Percentiles rank a stretch among this genome's conserved stretches.
Evolutionary conservation across 2,888 invertebrate species (phyloP).

Genomic region (Drosophila koepferae): DNA sequence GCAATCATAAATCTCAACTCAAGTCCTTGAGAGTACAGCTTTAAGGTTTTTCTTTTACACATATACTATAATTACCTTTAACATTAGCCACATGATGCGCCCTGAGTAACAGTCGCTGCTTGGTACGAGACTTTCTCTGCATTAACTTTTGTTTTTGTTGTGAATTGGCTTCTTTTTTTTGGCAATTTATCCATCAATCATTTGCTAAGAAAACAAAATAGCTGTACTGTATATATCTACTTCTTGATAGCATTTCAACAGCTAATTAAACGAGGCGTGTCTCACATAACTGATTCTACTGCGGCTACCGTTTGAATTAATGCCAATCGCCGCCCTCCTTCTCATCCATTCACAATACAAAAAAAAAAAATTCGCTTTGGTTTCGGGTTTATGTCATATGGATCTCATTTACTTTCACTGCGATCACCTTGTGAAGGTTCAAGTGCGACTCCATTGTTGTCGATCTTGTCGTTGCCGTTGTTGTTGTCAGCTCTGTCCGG

Average conservation of each 20-base stretch:
- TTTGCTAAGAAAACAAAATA: neutral
- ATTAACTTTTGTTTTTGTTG: constrained; percentile 5
- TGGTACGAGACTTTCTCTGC: constrained; percentile 52
- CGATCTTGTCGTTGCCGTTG: constrained; percentile 13
- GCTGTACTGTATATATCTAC: constrained; percentile 3
- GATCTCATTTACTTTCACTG: constrained; percentile 67
- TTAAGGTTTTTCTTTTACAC: neutral
- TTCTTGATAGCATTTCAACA: neutral
- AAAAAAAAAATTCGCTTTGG: constrained; percentile 37
- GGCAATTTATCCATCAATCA: constrained; percentile 52
- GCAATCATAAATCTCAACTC: neutral
- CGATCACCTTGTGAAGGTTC: constrained; percentile 74
- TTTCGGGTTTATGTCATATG: constrained; percentile 59
- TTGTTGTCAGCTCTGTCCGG: constrained; percentile 24
- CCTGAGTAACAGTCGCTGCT: constrained; percentile 14
- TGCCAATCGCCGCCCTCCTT: too few relatives aligned
- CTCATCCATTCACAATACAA: constrained; percentile 13
- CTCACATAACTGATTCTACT: constrained; percentile 33
- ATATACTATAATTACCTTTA: neutral
- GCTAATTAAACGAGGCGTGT: constrained; percentile 10
- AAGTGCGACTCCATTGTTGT: constrained; percentile 62
- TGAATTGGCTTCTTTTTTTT: neutral
- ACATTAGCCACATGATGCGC: neutral
- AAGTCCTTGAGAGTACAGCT: neutral
- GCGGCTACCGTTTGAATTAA: neutral